phyloP scores from a whole-genome alignment of 1,140 invertebrate genomes.

The Drosophila pseudoananassae region DNA sequence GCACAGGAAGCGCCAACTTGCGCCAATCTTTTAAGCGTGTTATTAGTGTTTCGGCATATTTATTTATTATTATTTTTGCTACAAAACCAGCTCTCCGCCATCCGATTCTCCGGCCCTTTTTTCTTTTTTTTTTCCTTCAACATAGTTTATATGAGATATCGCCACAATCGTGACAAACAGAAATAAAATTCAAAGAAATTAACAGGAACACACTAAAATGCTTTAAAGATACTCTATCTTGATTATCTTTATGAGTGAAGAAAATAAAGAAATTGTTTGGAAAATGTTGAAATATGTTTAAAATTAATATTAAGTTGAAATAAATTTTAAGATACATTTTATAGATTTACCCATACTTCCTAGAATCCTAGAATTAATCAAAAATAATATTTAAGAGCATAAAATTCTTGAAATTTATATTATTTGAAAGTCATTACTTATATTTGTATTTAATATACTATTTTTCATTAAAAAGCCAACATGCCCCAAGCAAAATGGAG shows the following conservation, averaged over 20 bases:
- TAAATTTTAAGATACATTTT: too few relatives aligned
- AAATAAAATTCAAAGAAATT: slow-evolving; percentile 9
- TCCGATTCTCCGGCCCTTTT: too few relatives aligned
- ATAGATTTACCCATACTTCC: too few relatives aligned
- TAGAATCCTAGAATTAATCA: too few relatives aligned
- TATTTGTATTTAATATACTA: background rate
- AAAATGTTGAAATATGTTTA: too few relatives aligned
- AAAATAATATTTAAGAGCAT: too few relatives aligned
- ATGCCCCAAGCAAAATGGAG: background rate
- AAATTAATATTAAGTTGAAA: too few relatives aligned
- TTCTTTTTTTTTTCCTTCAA: background rate
- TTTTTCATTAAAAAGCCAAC: background rate
- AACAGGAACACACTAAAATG: slow-evolving; percentile 1
- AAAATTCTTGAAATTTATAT: too few relatives aligned
- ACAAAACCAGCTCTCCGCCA: slow-evolving; percentile 17
- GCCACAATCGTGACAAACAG: slow-evolving; percentile 40
- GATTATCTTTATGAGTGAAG: too few relatives aligned
- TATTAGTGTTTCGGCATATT: slow-evolving; percentile 82
- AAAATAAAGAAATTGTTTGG: too few relatives aligned
- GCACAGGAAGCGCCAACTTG: slow-evolving; percentile 76
- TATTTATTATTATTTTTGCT: slow-evolving; percentile 78
- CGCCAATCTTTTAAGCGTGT: slow-evolving; percentile 76
- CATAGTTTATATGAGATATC: slow-evolving; percentile 6
- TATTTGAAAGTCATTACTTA: background rate
- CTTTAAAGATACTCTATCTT: background rate